Conservation (phyloP, 1,140 invertebrate genomes). For the Cepaea nemoralis region DNA sequence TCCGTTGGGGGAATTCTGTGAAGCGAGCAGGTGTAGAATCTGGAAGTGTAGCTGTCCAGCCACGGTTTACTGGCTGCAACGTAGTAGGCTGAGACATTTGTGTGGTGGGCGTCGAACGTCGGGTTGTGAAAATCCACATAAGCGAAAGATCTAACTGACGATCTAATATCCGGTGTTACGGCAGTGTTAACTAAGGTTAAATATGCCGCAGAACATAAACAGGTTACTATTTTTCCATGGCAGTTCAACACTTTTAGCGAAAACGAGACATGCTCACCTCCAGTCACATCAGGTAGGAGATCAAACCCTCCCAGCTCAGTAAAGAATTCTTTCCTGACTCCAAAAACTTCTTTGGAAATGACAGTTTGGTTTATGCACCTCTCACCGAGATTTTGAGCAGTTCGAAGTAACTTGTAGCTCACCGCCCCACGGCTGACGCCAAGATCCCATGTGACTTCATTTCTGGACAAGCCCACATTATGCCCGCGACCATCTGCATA, state of each 20-base stretch:
- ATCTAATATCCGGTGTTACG: not conserved
- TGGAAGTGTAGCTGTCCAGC: not conserved
- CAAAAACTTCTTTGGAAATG: constrained; percentile 6
- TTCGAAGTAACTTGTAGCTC: not conserved
- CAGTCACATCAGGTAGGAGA: not conserved
- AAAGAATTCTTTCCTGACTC: not conserved
- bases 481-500: not conserved
- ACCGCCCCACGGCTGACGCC: not conserved
- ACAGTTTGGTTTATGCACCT: not conserved
- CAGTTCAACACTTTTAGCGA: constrained; percentile 23
- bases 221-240: not conserved
- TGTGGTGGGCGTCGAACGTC: not conserved
- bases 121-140: not conserved
- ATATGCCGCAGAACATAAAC: not conserved
- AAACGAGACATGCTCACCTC: not conserved
- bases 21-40: not conserved
- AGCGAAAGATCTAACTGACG: no score
- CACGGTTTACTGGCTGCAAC: not conserved
- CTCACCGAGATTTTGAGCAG: not conserved
- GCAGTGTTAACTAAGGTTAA: not conserved
- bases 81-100: not conserved
- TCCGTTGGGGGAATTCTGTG: not conserved
- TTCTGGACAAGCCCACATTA: not conserved
- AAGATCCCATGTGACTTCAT: constrained; percentile 19
- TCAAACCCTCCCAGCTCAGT: not conserved